phyloP scores from a whole-genome alignment of 2,888 invertebrate genomes.

The Xanthorhoe spadicearia region DNA sequence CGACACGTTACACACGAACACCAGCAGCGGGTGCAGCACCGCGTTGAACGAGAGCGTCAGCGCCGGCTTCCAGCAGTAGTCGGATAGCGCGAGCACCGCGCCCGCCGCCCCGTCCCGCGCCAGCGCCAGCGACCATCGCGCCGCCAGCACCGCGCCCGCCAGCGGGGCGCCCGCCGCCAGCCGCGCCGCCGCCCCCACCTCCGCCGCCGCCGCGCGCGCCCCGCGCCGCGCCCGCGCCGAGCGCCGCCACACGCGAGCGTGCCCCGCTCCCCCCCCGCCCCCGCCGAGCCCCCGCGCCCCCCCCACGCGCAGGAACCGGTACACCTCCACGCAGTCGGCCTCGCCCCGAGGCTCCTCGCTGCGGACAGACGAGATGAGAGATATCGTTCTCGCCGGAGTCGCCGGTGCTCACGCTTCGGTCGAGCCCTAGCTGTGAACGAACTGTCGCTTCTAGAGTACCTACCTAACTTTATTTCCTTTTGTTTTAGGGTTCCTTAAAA shows the following conservation, averaged over 20 bases:
- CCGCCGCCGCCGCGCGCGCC: slow-evolving; percentile 43
- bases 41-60: slow-evolving; percentile 88
- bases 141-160: slow-evolving; percentile 85
- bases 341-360: slow-evolving; percentile 31
- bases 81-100: slow-evolving; percentile 68
- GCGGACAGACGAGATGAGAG: background rate
- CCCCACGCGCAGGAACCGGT: slow-evolving; percentile 61
- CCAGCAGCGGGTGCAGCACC: slow-evolving; percentile 87
- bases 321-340: slow-evolving; percentile 66
- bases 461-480: too few species aligned
- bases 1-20: slow-evolving; percentile 69
- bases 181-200: slow-evolving; percentile 61
- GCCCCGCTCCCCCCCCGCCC: slow-evolving; percentile 47
- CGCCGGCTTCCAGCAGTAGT: slow-evolving; percentile 89
- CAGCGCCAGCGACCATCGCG: slow-evolving; percentile 61
- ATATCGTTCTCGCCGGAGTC: too few species aligned
- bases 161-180: slow-evolving; percentile 85
- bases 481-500: too few species aligned
- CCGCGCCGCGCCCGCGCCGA: slow-evolving; percentile 45
- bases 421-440: too few species aligned
- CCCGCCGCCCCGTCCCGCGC: slow-evolving; percentile 53
- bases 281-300: slow-evolving; percentile 44
- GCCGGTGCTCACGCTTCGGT: too few species aligned
- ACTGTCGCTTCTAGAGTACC: too few species aligned
- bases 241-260: slow-evolving; percentile 33